phyloP scores from a whole-genome alignment of 2,113 vertebrate genomes.

The Saimiri boliviensis region DNA sequence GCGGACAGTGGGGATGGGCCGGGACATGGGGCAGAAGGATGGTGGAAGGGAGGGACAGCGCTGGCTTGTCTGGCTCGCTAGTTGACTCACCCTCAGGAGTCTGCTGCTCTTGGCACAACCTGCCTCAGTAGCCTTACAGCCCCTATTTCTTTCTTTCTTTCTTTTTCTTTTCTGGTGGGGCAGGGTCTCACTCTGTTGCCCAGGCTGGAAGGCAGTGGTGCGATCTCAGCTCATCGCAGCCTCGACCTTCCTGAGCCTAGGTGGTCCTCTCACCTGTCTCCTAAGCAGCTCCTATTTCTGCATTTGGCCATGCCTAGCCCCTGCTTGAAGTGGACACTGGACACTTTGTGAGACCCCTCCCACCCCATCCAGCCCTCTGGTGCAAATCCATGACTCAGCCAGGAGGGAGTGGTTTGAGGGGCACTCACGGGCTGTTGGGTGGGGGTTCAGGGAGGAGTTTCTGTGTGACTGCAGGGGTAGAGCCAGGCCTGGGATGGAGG shows the following conservation, averaged over 20 bases:
- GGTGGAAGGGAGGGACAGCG: neutral
- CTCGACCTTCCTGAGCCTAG: too few relatives aligned
- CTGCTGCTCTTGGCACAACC: neutral
- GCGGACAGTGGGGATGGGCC: neutral
- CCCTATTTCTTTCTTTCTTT: neutral
- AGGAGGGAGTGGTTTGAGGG: neutral
- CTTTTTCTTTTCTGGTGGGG: too few relatives aligned
- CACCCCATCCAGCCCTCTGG: neutral
- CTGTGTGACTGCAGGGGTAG: neutral
- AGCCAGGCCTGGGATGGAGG: neutral
- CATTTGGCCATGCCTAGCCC: neutral
- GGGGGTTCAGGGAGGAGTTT: neutral
- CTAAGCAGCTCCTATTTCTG: neutral
- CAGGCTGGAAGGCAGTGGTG: too few relatives aligned
- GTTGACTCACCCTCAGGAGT: neutral
- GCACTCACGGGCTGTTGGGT: neutral
- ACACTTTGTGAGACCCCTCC: neutral
- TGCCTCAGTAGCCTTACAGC: neutral
- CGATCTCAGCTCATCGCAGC: too few relatives aligned
- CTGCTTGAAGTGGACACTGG: neutral
- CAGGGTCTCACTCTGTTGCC: too few relatives aligned
- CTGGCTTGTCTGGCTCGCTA: neutral
- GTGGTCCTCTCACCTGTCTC: too few relatives aligned
- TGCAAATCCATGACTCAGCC: neutral
- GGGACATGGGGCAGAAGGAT: neutral